These are phyloP conservation scores for Aphelenchoides avenae DNA, from an alignment of 1,140 invertebrate genomes.

Conservation along the genomic window DNA sequence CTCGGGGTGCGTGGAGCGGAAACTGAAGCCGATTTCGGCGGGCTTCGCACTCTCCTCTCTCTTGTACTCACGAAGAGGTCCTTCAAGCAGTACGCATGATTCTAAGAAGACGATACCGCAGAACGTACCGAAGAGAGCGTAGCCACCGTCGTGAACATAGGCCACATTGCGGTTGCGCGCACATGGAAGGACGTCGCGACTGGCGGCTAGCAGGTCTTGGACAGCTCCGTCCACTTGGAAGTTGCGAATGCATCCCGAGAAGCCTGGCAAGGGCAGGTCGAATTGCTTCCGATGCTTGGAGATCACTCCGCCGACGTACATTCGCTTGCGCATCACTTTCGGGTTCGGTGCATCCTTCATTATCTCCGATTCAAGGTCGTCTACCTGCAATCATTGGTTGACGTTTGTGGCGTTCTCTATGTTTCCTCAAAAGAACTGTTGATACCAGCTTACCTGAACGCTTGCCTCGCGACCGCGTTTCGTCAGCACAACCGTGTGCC, in stretches of 20 bases:
- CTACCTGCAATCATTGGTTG: constrained; percentile 35
- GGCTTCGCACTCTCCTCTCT: not conserved
- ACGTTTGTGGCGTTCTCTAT: too few relatives aligned
- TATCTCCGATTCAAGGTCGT: constrained; percentile 29
- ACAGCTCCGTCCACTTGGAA: constrained; percentile 42
- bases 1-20: constrained; percentile 14
- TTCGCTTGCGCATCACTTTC: constrained; percentile 51
- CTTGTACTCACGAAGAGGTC: not conserved
- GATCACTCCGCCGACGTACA: constrained; percentile 58
- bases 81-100: not conserved
- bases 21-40: constrained; percentile 30
- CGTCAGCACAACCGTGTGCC: constrained; percentile 45
- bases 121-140: constrained; percentile 25
- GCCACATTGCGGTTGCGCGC: constrained; percentile 12
- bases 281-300: constrained; percentile 47
- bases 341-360: constrained; percentile 46
- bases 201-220: constrained; percentile 25
- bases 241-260: constrained; percentile 49
- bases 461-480: constrained; percentile 41
- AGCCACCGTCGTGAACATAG: constrained; percentile 49
- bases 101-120: not conserved
- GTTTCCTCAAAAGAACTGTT: too few relatives aligned
- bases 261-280: constrained; percentile 29
- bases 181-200: constrained; percentile 47
- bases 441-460: constrained; percentile 15